phyloP scores from a whole-genome alignment of 2,797 vertebrate genomes.

The Platyrinchus mystaceus region DNA sequence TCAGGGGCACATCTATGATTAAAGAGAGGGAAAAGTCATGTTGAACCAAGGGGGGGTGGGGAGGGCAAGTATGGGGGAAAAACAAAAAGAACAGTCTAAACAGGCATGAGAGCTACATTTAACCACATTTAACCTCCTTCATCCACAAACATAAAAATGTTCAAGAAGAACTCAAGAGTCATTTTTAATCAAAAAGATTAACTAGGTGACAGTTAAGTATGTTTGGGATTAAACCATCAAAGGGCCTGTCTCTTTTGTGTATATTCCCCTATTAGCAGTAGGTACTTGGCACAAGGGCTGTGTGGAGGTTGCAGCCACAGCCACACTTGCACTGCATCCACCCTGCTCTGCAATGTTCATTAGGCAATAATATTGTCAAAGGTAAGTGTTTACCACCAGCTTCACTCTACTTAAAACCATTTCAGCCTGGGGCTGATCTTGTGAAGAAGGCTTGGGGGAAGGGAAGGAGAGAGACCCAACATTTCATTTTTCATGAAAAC shows the following conservation, averaged over 20 bases:
- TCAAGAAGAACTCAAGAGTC: constrained; percentile 27
- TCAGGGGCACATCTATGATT: neutral
- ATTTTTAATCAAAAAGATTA: constrained; percentile 59
- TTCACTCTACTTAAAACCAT: constrained; percentile 28
- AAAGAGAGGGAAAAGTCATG: constrained; percentile 8
- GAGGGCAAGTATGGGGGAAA: neutral
- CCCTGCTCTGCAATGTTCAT: constrained; percentile 49
- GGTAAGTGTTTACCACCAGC: constrained; percentile 59
- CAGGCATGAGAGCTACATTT: constrained; percentile 3
- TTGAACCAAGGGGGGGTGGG: neutral
- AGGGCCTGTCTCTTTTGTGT: constrained; percentile 35
- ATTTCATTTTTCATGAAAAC: constrained; percentile 32
- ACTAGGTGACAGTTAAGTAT: constrained; percentile 60
- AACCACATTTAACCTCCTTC: constrained; percentile 28
- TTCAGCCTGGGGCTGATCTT: constrained; percentile 17
- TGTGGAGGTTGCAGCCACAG: constrained; percentile 9
- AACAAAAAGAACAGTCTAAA: neutral
- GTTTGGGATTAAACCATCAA: constrained; percentile 59
- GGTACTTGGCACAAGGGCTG: constrained; percentile 1
- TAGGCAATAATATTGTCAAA: constrained; percentile 54
- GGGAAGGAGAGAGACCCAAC: neutral
- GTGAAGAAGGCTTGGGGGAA: constrained; percentile 3
- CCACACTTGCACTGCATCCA: constrained; percentile 15
- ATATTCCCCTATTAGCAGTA: constrained; percentile 26
- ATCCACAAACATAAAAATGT: constrained; percentile 33